Evolutionary conservation across 2,113 vertebrate genomes (phyloP).

Genomic region (Ardeotis arabs): DNA sequence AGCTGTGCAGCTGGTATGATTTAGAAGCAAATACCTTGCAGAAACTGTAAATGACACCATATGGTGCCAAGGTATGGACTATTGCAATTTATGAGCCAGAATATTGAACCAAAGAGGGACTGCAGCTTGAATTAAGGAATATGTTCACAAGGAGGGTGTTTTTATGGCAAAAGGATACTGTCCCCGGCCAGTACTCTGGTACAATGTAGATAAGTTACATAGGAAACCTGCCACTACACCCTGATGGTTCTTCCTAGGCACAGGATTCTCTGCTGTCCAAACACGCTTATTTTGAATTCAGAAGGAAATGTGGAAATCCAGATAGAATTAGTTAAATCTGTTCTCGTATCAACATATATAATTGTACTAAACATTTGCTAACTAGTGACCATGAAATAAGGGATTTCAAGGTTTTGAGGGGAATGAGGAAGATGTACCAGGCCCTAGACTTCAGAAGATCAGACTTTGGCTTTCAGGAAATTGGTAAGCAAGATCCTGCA

Average conservation of each 20-base stretch:
- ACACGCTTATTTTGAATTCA: background rate
- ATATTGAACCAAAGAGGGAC: background rate
- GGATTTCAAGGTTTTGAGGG: background rate
- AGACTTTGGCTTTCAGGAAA: background rate
- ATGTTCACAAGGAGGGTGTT: background rate
- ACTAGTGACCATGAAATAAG: background rate
- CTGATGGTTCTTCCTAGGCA: background rate
- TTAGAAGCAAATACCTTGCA: constrained; percentile 30
- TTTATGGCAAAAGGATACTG: background rate
- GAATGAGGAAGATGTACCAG: background rate
- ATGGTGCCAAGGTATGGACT: background rate
- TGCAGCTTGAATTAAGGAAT: background rate
- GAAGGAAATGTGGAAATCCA: background rate
- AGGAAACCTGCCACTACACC: background rate
- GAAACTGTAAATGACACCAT: background rate
- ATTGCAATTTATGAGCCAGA: background rate
- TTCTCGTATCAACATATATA: background rate
- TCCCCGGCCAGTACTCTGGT: background rate
- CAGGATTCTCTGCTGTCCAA: background rate
- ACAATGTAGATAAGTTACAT: background rate
- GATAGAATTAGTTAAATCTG: background rate
- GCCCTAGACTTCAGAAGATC: background rate
- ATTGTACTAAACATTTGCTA: background rate
- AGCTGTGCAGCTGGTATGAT: background rate
- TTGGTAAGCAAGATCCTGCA: background rate